Evolutionary conservation across 1,140 invertebrate species (phyloP), one percentile per base, ranked within the genome.

Genomic region (Drosophila tsacasi): DNA sequence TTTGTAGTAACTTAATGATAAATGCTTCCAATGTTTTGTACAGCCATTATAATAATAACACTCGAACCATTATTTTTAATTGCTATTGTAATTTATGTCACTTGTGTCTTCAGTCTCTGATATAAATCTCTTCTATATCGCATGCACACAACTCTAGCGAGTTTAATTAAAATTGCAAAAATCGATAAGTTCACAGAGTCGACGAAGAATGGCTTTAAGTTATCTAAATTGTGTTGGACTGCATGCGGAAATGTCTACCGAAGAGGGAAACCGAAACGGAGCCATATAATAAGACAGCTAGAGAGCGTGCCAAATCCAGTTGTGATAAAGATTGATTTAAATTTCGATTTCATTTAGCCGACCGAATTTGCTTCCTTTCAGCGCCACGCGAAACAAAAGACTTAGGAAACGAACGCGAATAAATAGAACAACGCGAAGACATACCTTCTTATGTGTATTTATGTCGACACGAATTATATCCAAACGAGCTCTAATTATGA

Each of bases 281-380:
- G 62, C 39, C 40, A 42, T 44, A 54, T 52, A 52, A 50, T 63
- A 66, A 37, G 55, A 59, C 73, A 46, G 46, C 52, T 72, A 65
- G 71, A 79, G 76, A 59, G 78, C 85, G 75, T 90, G 78, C 85
- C 80, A 85, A 90, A 90, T 89, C 85, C 81, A 90, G 85, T 85
- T 90, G 77, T 83, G 69, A 83, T 83, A 78, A 83, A 85, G 83
- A 86, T 82, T 82, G 68, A 86, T 83, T 69, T 76, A 75, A 68
- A 76, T 64, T 62, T 79, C 54, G 54, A 63, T 57, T 87, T 61
- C 54, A 49, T 79, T 82, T 47, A 72, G 55, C 67, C 44, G 49
- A 72, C 37, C 69, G 69, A 73, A 61, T 55, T 61, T 63, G 75
- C 76, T 79, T 87, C 80, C 81, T 89, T 85, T 75, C 80, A 50